These are phyloP conservation scores for Bagarius yarrelli DNA, from an alignment of 2,113 vertebrate genomes.

Conservation along the genomic window DNA sequence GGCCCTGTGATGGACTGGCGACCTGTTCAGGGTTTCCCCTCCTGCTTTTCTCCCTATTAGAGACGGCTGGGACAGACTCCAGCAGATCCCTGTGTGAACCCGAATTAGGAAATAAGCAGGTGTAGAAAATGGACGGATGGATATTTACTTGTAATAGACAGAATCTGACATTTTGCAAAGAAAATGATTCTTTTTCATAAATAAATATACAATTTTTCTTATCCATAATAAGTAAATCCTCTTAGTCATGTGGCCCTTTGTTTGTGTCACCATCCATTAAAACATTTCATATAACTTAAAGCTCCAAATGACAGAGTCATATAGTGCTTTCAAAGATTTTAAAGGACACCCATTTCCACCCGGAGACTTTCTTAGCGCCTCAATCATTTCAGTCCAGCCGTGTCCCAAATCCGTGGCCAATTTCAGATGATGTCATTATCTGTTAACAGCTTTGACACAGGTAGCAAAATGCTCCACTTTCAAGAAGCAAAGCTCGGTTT, in stretches of 20 bases:
- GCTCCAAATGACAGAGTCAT: background rate
- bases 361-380: slow-evolving; percentile 27
- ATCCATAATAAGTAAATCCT: slow-evolving; percentile 21
- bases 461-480: slow-evolving; percentile 54
- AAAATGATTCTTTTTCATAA: background rate
- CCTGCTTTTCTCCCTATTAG: too few species aligned
- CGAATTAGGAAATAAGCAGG: too few species aligned
- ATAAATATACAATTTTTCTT: background rate
- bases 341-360: slow-evolving; percentile 33
- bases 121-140: too few species aligned
- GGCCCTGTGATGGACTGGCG: too few species aligned
- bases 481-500: slow-evolving; percentile 47
- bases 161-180: background rate
- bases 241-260: background rate
- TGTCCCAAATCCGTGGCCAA: slow-evolving; percentile 34
- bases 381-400: slow-evolving; percentile 32
- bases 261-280: background rate
- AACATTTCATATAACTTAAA: background rate
- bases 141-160: background rate
- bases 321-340: background rate
- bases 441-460: slow-evolving; percentile 50
- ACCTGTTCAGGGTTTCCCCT: too few species aligned
- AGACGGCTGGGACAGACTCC: too few species aligned
- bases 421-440: slow-evolving; percentile 57
- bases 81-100: too few species aligned